Evolutionary conservation across 64 coral and sea anemone genomes (phyloP).

Genomic region (Montipora capricornis): DNA sequence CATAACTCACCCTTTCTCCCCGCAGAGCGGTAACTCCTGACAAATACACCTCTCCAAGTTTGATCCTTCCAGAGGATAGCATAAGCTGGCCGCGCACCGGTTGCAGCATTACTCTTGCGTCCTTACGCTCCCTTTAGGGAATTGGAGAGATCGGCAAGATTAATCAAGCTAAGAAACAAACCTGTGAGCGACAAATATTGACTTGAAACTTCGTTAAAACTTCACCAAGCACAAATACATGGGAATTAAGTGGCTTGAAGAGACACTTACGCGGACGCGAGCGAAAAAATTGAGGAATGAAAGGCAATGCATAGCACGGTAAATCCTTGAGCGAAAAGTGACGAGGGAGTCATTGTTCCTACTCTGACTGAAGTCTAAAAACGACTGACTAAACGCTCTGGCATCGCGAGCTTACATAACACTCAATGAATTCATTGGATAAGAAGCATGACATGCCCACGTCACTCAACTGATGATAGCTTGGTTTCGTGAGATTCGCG

Average conservation of each 20-base stretch:
- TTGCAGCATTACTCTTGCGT: constrained; percentile 10
- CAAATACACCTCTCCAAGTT: constrained; percentile 65
- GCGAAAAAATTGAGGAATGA: background rate
- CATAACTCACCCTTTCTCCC: constrained; percentile 45
- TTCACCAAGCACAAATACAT: background rate
- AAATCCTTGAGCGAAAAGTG: background rate
- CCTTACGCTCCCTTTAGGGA: constrained; percentile 4
- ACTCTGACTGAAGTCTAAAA: constrained; percentile 20
- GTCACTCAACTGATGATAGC: constrained; percentile 32
- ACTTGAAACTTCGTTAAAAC: constrained; percentile 40
- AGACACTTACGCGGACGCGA: constrained; percentile 19
- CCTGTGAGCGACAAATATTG: background rate
- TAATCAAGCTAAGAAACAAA: constrained; percentile 39
- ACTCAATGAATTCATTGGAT: constrained; percentile 18
- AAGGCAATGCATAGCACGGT: constrained; percentile 17
- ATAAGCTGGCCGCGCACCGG: constrained; percentile 8
- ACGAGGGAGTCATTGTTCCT: background rate
- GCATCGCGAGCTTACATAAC: constrained; percentile 17
- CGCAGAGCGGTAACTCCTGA: constrained; percentile 55
- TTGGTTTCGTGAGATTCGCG: background rate
- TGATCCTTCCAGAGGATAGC: constrained; percentile 41
- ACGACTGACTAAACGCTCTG: background rate
- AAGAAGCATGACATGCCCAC: constrained; percentile 11
- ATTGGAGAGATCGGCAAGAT: background rate
- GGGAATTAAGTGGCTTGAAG: background rate